Base-by-base conservation (phyloP, 2,888 invertebrate genomes). In the Drosophila monieri region DNA sequence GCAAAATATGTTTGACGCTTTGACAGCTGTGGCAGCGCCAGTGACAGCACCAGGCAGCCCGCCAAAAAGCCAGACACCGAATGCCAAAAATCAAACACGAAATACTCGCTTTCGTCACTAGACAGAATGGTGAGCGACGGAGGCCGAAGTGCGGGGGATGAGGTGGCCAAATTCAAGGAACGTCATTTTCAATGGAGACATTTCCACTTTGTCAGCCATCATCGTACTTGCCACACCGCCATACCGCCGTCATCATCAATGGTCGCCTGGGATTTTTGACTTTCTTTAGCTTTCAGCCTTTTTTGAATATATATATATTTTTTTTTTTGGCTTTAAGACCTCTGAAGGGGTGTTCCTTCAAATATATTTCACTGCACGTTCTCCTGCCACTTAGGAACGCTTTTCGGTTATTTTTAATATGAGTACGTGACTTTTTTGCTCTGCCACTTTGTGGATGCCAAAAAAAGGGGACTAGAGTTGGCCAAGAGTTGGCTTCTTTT, bases 361-460 rank as follows among this genome's bases (percentile, higher is more conserved):
- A 85, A 81, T 81, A 80, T 85, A 81, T 83, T 85, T 80, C 72
- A 55, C 70, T 73, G 81, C 86, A 85, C 86, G 86, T 83, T 64
- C 84, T 80, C 80, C 78, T 75, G 86, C 81, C 81, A 83, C 86
- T 83, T 83, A 80, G 75, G 69, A 76, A 60, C 78, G 75, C 86
- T 83, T 83, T 83, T 83, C 68, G 84, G 80, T 83, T 83, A 83
- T 83, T 83, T 85, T 83, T 83, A 83, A 83, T 83, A 83, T 83
- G 80, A 64, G 68, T 80, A 83, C 81, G 81, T 83, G 81, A 83
- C 81, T 85, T 83, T 85, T 62, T 65, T 69, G 49, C 60, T 56
- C 70, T 53, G 49, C 49, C 51, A 44, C 53, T 55, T 47, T 8
- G 21, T 37, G n/a, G 35, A 35, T 23, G 37, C 12, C 51, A 8